phyloP scores from a whole-genome alignment of 2,888 invertebrate species.

The Drosophila tanythrix region DNA sequence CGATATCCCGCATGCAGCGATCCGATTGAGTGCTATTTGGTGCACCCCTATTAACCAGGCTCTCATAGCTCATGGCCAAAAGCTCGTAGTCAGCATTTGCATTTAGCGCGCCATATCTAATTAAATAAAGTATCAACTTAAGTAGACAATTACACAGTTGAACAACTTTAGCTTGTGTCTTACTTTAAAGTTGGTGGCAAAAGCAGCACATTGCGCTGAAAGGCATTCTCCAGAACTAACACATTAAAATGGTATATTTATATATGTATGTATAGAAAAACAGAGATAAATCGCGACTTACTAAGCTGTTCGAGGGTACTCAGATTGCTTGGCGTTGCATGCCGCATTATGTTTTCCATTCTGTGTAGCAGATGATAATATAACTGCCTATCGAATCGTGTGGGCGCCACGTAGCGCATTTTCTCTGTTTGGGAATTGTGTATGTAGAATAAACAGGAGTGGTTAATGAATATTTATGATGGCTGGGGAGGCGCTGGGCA shows the following conservation, averaged over 20 bases:
- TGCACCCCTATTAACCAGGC: slow-evolving; percentile 60
- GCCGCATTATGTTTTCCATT: slow-evolving; percentile 47
- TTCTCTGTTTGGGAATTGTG: slow-evolving; percentile 59
- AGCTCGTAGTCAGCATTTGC: slow-evolving; percentile 75
- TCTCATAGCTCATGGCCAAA: slow-evolving; percentile 62
- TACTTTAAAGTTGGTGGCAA: slow-evolving; percentile 59
- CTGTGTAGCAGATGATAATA: slow-evolving; percentile 71
- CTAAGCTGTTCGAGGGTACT: slow-evolving; percentile 44
- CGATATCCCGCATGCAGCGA: slow-evolving; percentile 70
- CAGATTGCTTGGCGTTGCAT: neutral
- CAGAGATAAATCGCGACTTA: slow-evolving; percentile 28
- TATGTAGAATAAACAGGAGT: slow-evolving; percentile 13
- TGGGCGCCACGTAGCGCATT: slow-evolving; percentile 74
- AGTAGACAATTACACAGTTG: slow-evolving; percentile 2
- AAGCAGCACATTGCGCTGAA: slow-evolving; percentile 72
- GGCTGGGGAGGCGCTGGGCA: neutral
- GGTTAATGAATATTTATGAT: slow-evolving; percentile 51
- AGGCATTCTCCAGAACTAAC: slow-evolving; percentile 71
- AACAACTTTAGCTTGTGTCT: neutral
- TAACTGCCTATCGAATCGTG: slow-evolving; percentile 75
- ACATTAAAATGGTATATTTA: neutral
- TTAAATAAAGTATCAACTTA: neutral
- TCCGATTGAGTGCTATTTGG: slow-evolving; percentile 73
- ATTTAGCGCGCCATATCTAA: slow-evolving; percentile 66
- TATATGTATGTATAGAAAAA: neutral